A percentile compares a stretch with the other conserved stretches of the same genome.
phyloP scores from a whole-genome alignment of 1,140 invertebrate species.

The Aphaenogaster floridana region DNA sequence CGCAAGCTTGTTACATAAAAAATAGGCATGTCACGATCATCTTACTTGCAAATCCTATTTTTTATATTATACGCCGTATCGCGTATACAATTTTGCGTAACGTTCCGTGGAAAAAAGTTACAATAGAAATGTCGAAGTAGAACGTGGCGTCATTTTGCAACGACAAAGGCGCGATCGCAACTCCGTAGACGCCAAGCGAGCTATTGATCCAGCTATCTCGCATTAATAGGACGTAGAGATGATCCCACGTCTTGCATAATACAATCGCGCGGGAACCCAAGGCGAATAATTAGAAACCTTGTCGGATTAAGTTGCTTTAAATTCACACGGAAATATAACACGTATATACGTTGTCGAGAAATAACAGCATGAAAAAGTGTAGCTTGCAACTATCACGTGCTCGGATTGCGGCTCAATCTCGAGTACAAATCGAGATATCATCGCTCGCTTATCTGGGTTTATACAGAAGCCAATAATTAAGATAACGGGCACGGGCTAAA shows the following conservation, averaged over 20 bases:
- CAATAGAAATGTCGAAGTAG: constrained; percentile 33
- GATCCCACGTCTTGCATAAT: constrained; percentile 32
- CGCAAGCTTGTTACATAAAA: not conserved
- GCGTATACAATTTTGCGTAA: not conserved
- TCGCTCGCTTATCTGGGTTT: constrained; percentile 42
- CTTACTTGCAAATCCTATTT: not conserved
- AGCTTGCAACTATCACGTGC: constrained; percentile 1
- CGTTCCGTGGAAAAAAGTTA: constrained; percentile 2
- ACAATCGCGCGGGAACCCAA: not conserved
- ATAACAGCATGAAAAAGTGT: constrained; percentile 20
- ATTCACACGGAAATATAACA: not conserved
- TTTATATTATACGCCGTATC: not conserved
- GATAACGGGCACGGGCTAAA: constrained; percentile 32
- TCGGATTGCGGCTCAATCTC: constrained; percentile 41
- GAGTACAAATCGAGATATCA: constrained; percentile 55
- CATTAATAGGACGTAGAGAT: constrained; percentile 49
- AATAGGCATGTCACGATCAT: not conserved
- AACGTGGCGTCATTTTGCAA: constrained; percentile 23
- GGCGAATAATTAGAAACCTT: constrained; percentile 24
- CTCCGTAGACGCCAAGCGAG: constrained; percentile 8
- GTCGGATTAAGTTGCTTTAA: not conserved
- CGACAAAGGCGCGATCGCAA: constrained; percentile 40
- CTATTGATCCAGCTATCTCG: constrained; percentile 52
- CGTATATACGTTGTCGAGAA: not conserved
- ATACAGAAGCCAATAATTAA: constrained; percentile 52